A percentile compares a stretch with the other conserved stretches of the same genome.
Conservation (phyloP, 2,113 vertebrate species). For the Stigmatopora argus region DNA sequence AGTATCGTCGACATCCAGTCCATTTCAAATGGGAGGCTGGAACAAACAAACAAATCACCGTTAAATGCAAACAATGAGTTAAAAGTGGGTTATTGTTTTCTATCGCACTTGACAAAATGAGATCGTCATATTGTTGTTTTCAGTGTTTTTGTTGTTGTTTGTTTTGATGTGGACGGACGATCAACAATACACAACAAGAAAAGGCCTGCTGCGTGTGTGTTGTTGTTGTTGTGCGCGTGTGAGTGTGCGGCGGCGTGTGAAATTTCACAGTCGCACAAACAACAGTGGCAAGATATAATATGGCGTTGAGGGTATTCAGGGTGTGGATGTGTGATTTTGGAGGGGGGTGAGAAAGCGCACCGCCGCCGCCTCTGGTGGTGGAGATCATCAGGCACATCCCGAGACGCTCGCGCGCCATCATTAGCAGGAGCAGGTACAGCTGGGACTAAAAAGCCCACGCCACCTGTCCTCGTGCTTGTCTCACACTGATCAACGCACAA, state of each 20-base stretch:
- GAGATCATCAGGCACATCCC: slow-evolving; percentile 86
- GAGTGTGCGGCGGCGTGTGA: slow-evolving; percentile 20
- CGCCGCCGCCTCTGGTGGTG: slow-evolving; percentile 77
- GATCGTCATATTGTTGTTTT: background rate
- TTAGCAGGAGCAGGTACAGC: slow-evolving; percentile 85
- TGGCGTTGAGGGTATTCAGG: slow-evolving; percentile 76
- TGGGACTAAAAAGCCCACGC: slow-evolving; percentile 78
- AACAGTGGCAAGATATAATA: slow-evolving; percentile 92
- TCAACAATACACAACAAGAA: background rate
- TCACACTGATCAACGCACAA: slow-evolving; percentile 51
- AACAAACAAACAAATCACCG: no score
- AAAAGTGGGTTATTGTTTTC: no score
- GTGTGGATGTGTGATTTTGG: slow-evolving; percentile 59
- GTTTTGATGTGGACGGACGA: background rate
- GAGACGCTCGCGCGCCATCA: slow-evolving; percentile 50
- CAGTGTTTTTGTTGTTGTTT: background rate
- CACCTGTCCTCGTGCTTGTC: slow-evolving; percentile 67
- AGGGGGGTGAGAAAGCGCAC: slow-evolving; percentile 60
- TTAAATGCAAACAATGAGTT: no score
- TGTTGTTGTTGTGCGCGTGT: slow-evolving; percentile 6
- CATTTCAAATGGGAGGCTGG: no score
- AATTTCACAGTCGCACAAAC: slow-evolving; percentile 56
- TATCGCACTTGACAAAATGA: background rate
- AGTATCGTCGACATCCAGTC: no score
- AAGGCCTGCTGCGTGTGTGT: slow-evolving; percentile 9